A percentile compares a stretch with the other conserved stretches of the same genome.
Conservation (phyloP, 2,797 vertebrate genomes). For the Platalea minor region DNA sequence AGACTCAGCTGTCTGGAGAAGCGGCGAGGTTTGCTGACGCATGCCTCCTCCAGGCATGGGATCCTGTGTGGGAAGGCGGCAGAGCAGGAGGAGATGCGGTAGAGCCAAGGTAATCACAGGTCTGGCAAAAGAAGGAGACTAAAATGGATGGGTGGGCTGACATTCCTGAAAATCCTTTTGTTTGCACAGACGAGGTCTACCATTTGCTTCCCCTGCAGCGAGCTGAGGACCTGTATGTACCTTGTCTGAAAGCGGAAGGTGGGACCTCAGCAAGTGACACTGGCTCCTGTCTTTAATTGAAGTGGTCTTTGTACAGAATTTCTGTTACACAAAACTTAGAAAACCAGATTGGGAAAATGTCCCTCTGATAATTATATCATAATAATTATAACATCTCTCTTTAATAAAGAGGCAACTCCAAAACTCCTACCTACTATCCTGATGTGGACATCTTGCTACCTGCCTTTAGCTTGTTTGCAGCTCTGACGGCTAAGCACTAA, state of each 20-base stretch:
- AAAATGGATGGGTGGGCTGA: neutral
- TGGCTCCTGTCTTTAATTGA: neutral
- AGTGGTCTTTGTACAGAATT: neutral
- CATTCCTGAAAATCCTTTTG: neutral
- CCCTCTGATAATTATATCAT: neutral
- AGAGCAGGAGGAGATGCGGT: accelerated
- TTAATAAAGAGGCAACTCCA: neutral
- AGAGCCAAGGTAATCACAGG: neutral
- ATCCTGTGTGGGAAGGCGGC: neutral
- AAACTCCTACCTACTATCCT: accelerated
- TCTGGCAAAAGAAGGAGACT: neutral
- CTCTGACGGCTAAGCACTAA: neutral
- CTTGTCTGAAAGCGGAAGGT: neutral
- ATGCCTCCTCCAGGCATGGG: neutral
- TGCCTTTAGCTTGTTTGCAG: neutral
- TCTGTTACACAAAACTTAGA: neutral
- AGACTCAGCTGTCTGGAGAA: neutral
- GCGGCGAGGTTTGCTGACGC: accelerated
- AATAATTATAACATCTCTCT: neutral
- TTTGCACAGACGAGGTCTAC: neutral
- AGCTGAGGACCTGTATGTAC: neutral
- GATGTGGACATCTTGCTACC: neutral
- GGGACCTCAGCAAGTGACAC: accelerated
- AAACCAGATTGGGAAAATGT: neutral
- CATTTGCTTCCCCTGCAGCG: accelerated